Evolutionary conservation across 2,797 vertebrate genomes (phyloP).

Genomic region (Epinephelus coioides): DNA sequence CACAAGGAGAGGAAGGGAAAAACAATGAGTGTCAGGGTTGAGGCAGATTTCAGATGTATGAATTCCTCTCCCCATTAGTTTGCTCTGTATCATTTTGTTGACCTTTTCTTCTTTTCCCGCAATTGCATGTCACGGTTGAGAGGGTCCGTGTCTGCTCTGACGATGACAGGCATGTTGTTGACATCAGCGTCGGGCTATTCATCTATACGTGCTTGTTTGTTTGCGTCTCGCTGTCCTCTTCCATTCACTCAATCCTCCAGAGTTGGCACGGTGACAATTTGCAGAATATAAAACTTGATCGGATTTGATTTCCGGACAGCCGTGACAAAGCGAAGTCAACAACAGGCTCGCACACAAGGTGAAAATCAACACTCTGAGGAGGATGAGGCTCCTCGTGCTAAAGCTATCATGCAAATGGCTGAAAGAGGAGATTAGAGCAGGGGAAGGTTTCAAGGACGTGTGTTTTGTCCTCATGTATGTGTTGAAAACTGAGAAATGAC

Average conservation of each 20-base stretch:
- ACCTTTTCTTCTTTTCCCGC: slow-evolving; percentile 37
- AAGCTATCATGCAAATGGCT: slow-evolving; percentile 7
- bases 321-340: slow-evolving; percentile 46
- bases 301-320: slow-evolving; percentile 45
- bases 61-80: slow-evolving; percentile 57
- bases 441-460: background rate
- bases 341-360: slow-evolving; percentile 35
- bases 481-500: slow-evolving; percentile 14
- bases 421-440: slow-evolving; percentile 9
- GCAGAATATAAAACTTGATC: slow-evolving; percentile 52
- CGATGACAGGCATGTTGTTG: slow-evolving; percentile 58
- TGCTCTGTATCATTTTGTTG: slow-evolving; percentile 62
- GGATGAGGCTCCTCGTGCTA: slow-evolving; percentile 12
- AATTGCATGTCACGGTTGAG: slow-evolving; percentile 59
- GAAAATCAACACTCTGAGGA: slow-evolving; percentile 32
- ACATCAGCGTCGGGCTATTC: slow-evolving; percentile 60
- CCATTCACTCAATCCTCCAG: slow-evolving; percentile 45
- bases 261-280: slow-evolving; percentile 49
- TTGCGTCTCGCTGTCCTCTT: slow-evolving; percentile 55
- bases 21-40: slow-evolving; percentile 21
- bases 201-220: slow-evolving; percentile 65
- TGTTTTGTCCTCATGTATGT: background rate
- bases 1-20: slow-evolving; percentile 15
- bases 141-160: slow-evolving; percentile 44
- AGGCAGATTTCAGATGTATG: slow-evolving; percentile 45